phyloP scores from a whole-genome alignment of 92 coral and sea anemone genomes.

The Umimayanthus kanabou region DNA sequence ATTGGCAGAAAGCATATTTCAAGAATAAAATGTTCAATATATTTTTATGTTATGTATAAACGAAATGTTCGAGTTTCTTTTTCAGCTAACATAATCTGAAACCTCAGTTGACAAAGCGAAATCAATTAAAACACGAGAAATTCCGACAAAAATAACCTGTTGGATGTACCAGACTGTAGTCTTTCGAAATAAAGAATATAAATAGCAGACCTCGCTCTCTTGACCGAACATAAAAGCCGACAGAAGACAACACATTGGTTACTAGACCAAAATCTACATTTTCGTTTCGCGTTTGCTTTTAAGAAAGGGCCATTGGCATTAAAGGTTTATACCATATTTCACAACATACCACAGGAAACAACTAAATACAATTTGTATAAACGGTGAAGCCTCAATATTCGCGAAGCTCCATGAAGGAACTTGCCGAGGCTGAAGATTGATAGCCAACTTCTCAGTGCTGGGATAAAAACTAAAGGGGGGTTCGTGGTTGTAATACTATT shows the following conservation, averaged over 20 bases:
- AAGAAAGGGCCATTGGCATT: background rate
- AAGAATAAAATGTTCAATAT: background rate
- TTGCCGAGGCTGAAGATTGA: background rate
- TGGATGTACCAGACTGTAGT: background rate
- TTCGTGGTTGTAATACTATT: background rate
- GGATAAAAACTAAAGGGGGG: background rate
- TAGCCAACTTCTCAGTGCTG: background rate
- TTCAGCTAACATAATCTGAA: constrained; percentile 6
- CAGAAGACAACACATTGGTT: background rate
- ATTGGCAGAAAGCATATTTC: background rate
- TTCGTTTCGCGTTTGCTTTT: background rate
- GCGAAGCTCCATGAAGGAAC: background rate
- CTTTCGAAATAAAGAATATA: background rate
- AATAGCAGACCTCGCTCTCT: background rate
- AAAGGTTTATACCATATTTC: background rate
- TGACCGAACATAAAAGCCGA: background rate
- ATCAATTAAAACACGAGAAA: constrained; percentile 27
- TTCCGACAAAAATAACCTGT: constrained; percentile 15
- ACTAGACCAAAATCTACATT: background rate
- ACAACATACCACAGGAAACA: constrained; percentile 33
- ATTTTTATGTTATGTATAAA: background rate
- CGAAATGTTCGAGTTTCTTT: constrained; percentile 13
- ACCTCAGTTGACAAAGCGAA: constrained; percentile 27
- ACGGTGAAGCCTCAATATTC: constrained; percentile 29
- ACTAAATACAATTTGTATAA: constrained; percentile 13